These are phyloP conservation scores for Oreochromis mossambicus DNA, from an alignment of 2,797 vertebrate species.

Conservation along the genomic window DNA sequence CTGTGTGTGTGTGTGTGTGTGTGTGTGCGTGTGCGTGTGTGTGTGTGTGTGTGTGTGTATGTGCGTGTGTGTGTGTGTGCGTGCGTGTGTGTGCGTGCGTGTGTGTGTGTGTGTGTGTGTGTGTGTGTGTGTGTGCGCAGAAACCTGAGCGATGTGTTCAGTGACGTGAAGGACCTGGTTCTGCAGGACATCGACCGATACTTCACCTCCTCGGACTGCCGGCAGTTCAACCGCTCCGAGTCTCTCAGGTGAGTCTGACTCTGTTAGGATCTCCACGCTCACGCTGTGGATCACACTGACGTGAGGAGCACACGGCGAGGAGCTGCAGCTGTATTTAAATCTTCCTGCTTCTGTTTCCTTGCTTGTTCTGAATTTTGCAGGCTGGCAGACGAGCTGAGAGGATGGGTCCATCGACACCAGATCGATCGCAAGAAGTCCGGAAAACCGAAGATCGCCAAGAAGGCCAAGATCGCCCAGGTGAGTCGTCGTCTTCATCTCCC, in stretches of 20 bases:
- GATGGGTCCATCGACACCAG: conserved; percentile 89
- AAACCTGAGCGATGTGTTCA: conserved; percentile 80
- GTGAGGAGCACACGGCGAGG: neutral
- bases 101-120: neutral
- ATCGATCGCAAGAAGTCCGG: conserved; percentile 83
- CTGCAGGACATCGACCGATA: conserved; percentile 85
- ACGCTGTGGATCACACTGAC: accelerated
- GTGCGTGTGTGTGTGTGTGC: neutral
- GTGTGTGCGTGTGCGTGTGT: neutral
- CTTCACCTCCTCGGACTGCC: conserved; percentile 84
- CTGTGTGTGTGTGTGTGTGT: neutral
- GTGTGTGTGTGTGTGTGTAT: neutral
- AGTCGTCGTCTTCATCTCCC: neutral
- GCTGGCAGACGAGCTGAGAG: conserved; percentile 84
- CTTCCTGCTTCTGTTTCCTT: neutral
- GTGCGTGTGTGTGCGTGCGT: neutral
- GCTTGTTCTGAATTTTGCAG: conserved; percentile 45
- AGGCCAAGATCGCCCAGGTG: conserved; percentile 77
- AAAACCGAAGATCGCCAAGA: conserved; percentile 70
- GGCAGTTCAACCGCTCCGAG: conserved; percentile 90
- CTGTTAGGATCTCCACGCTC: neutral
- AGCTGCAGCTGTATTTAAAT: neutral
- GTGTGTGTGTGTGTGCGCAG: conserved; percentile 43
- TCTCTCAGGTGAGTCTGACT: conserved; percentile 79
- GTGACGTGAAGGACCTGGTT: conserved; percentile 82